These are phyloP conservation scores for Glyphotaelius pellucidus DNA, from an alignment of 2,888 invertebrate species.

Conservation along the genomic window DNA sequence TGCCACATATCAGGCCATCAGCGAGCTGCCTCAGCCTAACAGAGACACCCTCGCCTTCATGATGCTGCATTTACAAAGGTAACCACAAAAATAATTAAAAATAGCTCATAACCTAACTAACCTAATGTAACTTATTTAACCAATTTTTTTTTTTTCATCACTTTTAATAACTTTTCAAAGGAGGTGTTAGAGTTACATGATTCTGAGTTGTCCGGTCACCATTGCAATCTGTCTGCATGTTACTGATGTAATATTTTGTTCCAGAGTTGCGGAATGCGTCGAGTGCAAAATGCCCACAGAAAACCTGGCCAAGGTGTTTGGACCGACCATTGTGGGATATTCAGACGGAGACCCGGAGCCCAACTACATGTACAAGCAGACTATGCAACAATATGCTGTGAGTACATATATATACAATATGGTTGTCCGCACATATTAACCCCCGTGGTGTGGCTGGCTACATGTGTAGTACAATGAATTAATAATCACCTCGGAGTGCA, in stretches of 20 bases:
- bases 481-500: too few species aligned
- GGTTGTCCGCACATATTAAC: background rate
- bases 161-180: too few species aligned
- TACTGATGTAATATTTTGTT: background rate
- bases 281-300: conserved; percentile 94
- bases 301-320: conserved; percentile 94
- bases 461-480: too few species aligned
- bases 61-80: conserved; percentile 92
- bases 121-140: too few species aligned
- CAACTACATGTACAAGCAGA: conserved; percentile 86
- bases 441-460: too few species aligned
- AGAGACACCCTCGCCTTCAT: conserved; percentile 96
- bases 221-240: too few species aligned
- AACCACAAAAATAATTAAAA: conserved; percentile 54
- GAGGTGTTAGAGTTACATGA: too few species aligned
- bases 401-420: too few species aligned
- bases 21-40: conserved; percentile 93
- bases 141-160: too few species aligned
- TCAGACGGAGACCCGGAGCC: conserved; percentile 85
- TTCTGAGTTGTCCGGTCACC: too few species aligned
- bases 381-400: conserved; percentile 85
- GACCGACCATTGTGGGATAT: conserved; percentile 95
- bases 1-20: conserved; percentile 85
- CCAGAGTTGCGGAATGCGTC: conserved; percentile 87
- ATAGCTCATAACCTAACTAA: too few species aligned